Evolutionary conservation across 2,888 invertebrate species (phyloP).

Genomic region (Acrocyrtus sp.): DNA sequence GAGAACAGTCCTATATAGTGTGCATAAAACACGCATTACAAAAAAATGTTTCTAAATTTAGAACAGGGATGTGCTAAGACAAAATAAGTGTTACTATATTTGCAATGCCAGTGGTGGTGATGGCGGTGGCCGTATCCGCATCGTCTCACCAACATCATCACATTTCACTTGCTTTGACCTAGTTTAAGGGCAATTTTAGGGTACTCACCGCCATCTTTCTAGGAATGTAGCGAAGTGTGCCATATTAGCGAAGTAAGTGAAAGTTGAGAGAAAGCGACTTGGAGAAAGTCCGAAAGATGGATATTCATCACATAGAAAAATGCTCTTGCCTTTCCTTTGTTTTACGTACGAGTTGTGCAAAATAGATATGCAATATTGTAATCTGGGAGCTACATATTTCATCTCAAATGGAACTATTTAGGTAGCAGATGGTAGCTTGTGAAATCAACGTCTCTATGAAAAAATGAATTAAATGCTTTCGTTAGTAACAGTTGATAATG

Average conservation of each 20-base stretch:
- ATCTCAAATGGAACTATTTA: no score
- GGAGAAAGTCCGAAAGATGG: background rate
- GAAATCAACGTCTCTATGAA: no score
- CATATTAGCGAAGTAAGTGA: background rate
- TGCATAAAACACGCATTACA: conserved; percentile 2
- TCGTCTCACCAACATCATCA: background rate
- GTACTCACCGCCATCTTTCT: conserved; percentile 5
- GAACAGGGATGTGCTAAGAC: conserved; percentile 37
- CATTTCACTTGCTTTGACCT: conserved; percentile 14
- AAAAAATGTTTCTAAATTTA: conserved; percentile 40
- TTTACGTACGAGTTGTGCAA: background rate
- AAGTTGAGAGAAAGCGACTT: background rate
- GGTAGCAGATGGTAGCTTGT: no score
- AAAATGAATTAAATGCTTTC: no score
- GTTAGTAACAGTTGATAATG: no score
- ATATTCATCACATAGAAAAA: background rate
- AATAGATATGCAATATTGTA: no score
- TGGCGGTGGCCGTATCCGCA: background rate
- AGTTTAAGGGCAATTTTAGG: background rate
- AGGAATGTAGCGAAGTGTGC: background rate
- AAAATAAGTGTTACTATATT: conserved; percentile 41
- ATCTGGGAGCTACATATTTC: no score
- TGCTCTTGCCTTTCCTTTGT: background rate
- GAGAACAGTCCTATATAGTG: conserved; percentile 36
- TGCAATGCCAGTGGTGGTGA: no score